Conservation (phyloP, 2,888 invertebrate species). For the Rugalucina vietnamica region DNA sequence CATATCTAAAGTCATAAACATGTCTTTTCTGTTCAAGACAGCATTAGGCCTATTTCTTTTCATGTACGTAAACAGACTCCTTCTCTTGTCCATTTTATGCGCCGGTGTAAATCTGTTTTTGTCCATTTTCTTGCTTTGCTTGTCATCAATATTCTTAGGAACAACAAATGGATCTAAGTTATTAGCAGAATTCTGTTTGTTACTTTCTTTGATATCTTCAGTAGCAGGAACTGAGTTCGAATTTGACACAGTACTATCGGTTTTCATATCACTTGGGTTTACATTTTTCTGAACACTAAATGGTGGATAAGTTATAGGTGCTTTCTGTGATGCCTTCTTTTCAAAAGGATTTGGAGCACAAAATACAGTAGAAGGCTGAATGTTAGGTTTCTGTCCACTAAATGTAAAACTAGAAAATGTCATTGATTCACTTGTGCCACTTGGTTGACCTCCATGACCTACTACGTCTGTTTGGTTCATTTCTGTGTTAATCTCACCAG, state of each 20-base stretch:
- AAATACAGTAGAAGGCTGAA: conserved; percentile 56
- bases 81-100: neutral
- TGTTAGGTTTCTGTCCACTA: conserved; percentile 12
- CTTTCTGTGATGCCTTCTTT: neutral
- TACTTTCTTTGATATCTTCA: too few species aligned
- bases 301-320: neutral
- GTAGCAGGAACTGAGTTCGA: too few species aligned
- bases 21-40: neutral
- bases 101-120: neutral
- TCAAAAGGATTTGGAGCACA: conserved; percentile 15
- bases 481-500: too few species aligned
- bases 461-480: too few species aligned
- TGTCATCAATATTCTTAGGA: too few species aligned
- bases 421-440: too few species aligned
- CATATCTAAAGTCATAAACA: neutral
- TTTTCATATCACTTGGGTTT: neutral
- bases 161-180: too few species aligned
- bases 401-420: neutral
- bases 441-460: too few species aligned
- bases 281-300: neutral
- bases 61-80: neutral
- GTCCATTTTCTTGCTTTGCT: neutral
- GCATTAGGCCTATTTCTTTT: neutral
- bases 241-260: too few species aligned
- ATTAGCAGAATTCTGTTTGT: too few species aligned